phyloP scores from a whole-genome alignment of 1,140 invertebrate species.

The Sycophila sp. region DNA sequence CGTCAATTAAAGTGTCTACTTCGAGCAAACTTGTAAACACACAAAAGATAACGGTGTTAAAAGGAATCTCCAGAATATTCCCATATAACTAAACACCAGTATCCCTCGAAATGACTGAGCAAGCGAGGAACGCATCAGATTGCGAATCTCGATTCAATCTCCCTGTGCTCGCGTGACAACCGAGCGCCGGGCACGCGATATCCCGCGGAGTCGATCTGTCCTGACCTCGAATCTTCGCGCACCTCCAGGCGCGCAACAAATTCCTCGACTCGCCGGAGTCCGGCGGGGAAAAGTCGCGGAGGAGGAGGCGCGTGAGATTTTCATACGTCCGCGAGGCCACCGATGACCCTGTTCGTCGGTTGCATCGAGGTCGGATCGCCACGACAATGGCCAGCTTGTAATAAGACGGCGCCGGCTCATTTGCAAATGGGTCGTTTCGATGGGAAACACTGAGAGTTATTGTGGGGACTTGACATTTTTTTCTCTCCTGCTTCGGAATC shows the following conservation, averaged over 20 bases:
- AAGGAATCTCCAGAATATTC: no score
- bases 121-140: no score
- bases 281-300: neutral
- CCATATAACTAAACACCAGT: no score
- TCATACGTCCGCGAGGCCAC: neutral
- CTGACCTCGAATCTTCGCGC: neutral
- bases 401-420: no score
- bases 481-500: no score
- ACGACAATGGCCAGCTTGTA: neutral
- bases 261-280: neutral
- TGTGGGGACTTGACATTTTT: neutral
- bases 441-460: neutral
- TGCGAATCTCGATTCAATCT: no score
- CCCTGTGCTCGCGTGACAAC: no score
- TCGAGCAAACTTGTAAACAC: no score
- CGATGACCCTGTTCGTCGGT: neutral
- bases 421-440: neutral
- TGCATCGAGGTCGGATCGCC: neutral
- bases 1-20: no score
- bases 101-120: no score
- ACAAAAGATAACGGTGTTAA: no score
- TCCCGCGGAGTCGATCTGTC: neutral
- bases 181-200: neutral
- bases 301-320: neutral
- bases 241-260: no score